Evolutionary conservation across 2,888 invertebrate genomes (phyloP), one percentile per base, ranked within the genome.

Genomic region (Itoplectis maculator): DNA sequence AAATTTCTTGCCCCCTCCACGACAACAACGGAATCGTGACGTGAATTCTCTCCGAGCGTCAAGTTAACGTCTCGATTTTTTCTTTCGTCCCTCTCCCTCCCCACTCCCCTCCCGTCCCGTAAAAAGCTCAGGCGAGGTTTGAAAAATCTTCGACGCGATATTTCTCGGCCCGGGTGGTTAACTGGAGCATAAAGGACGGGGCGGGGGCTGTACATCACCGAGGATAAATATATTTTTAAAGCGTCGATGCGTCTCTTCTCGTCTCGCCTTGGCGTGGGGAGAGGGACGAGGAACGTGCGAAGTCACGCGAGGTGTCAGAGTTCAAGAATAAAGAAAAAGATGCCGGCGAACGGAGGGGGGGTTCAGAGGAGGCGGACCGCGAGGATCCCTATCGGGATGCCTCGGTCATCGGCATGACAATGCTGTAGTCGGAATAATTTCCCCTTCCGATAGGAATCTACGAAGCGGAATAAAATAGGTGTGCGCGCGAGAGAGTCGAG

Each of bases 391-490:
- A 70, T 51, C 75, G 29, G n/a, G 49, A 23, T 61, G 35, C 20
- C 42, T 49, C 66, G 51, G 61, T 79, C 79, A 79, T 79, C 49
- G 70, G 70, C 72, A 79, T 82, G 79, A 82, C 75, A 82, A 79
- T 82, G 66, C 61, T 15, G 23, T 37, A 82, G 65, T 51, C 51
- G 61, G 47, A 72, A 79, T 75, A 82, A 66, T 75, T 82, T 29
- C 29, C 51, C 59, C 66, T 42, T 68, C 8, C 51, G 49, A 75
- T 56, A 20, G 75, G 56, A 51, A 65, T 66, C 54, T 65, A 9
- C 56, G 72, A 63, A 61, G 49, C 49, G 29, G 49, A 70, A 75
- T 75, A 69, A 75, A 80, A 54, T 75, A 65, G 63, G 69, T 56
- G 40, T 42, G 49, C 18, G 49, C 18, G 75, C 51, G 63, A 15